phyloP scores from a whole-genome alignment of 2,888 invertebrate genomes.

The Conops quadrifasciatus region DNA sequence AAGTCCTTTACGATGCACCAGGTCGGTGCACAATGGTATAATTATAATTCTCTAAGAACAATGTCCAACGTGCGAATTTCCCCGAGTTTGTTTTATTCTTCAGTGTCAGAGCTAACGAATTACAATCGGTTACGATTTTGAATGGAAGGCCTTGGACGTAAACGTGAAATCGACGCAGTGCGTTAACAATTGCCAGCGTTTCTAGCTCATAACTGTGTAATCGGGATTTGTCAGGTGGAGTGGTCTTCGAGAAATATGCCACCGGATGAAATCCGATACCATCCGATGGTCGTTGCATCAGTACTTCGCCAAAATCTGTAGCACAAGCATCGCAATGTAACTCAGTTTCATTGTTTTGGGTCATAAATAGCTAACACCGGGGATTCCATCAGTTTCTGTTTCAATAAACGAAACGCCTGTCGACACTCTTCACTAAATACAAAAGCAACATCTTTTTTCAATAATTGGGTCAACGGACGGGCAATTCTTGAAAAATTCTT shows the following conservation, averaged over 20 bases:
- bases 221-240: slow-evolving; percentile 48
- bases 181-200: slow-evolving; percentile 33
- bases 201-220: slow-evolving; percentile 51
- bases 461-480: not conserved
- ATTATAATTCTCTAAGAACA: too few species aligned
- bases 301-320: slow-evolving; percentile 52
- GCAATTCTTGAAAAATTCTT: not conserved
- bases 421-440: not conserved
- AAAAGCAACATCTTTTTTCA: not conserved
- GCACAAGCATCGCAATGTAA: slow-evolving; percentile 57
- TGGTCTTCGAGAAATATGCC: slow-evolving; percentile 54
- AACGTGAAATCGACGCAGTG: slow-evolving; percentile 18
- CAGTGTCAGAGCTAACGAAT: slow-evolving; percentile 4
- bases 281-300: slow-evolving; percentile 52
- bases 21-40: too few species aligned
- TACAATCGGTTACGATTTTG: slow-evolving; percentile 12
- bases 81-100: too few species aligned
- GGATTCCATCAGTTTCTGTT: slow-evolving; percentile 32
- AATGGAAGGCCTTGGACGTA: slow-evolving; percentile 6
- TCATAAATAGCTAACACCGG: slow-evolving; percentile 46
- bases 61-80: not conserved
- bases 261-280: slow-evolving; percentile 50
- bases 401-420: slow-evolving; percentile 34
- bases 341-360: slow-evolving; percentile 52
- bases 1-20: slow-evolving; percentile 24